Evolutionary conservation across 2,113 vertebrate species (phyloP).

Genomic region (Microcebus murinus): DNA sequence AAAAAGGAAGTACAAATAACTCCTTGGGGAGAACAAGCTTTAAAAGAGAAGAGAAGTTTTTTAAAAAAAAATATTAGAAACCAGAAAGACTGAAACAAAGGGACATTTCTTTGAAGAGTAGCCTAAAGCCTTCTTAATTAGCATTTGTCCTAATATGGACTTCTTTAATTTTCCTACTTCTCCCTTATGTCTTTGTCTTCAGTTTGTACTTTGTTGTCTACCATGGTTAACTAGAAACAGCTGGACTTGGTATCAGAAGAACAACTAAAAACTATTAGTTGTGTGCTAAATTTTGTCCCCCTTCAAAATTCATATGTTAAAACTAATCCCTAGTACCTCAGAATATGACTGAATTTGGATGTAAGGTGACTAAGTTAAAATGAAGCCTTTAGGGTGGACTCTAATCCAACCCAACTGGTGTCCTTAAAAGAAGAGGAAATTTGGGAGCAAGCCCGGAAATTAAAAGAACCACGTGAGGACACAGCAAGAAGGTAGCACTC

Average conservation of each 20-base stretch:
- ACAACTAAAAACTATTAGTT: background rate
- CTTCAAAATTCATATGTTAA: background rate
- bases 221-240: background rate
- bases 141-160: background rate
- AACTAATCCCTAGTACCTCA: background rate
- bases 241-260: background rate
- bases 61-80: background rate
- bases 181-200: background rate
- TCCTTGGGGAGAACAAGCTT: background rate
- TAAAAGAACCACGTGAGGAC: background rate
- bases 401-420: background rate
- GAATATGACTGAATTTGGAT: background rate
- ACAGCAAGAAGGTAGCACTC: background rate
- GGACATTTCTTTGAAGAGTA: background rate
- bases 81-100: background rate
- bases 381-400: background rate
- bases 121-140: background rate
- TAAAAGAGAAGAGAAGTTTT: background rate
- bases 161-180: background rate
- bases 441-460: background rate
- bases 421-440: background rate
- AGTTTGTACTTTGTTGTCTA: background rate
- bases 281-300: background rate
- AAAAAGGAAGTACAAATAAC: background rate
- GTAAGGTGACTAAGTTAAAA: background rate